Evolutionary conservation across 2,113 vertebrate species (phyloP).

Genomic region (Cardinalis cardinalis): DNA sequence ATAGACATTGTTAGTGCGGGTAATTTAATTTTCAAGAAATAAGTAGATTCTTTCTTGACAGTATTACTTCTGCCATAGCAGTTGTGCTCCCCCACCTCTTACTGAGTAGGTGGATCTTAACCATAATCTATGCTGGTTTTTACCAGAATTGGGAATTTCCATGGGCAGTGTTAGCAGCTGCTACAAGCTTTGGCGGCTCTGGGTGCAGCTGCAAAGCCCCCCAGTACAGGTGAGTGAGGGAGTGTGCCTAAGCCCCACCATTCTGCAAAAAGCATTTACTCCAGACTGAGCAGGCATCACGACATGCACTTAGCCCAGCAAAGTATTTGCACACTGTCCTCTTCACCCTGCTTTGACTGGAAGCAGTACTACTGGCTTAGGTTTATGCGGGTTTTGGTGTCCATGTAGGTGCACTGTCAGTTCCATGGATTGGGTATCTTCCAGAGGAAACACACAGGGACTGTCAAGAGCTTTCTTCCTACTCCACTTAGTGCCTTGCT

Average conservation of each 20-base stretch:
- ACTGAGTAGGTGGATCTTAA: neutral
- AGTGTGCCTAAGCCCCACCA: neutral
- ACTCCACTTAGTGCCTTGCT: neutral
- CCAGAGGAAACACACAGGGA: neutral
- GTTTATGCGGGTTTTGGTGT: neutral
- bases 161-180: neutral
- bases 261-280: neutral
- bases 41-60: neutral
- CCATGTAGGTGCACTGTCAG: neutral
- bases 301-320: accelerated
- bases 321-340: neutral
- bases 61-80: neutral
- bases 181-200: neutral
- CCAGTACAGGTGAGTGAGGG: neutral
- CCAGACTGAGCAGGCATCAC: neutral
- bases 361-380: neutral
- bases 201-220: neutral
- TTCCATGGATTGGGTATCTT: neutral
- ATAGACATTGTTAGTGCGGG: neutral
- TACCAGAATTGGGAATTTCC: neutral
- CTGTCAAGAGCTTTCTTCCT: neutral
- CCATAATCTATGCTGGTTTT: neutral
- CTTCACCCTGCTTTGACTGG: neutral
- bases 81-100: neutral
- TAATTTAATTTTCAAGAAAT: neutral